phyloP scores from a whole-genome alignment of 1,140 invertebrate species.

The Saccostrea cuccullata region DNA sequence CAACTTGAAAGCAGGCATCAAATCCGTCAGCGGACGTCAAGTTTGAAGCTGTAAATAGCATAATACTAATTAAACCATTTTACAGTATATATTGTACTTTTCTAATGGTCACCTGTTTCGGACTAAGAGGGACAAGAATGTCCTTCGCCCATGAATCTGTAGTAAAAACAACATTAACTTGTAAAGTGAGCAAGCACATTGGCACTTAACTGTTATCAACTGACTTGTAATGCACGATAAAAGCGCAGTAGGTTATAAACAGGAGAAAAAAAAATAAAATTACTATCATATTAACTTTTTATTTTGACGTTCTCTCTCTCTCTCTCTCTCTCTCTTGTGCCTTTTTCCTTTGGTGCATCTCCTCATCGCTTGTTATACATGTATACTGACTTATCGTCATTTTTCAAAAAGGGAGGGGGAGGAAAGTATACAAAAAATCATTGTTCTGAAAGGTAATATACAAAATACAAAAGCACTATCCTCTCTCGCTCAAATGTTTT shows the following conservation, averaged over 20 bases:
- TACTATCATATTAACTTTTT: no score
- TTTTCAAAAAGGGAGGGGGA: no score
- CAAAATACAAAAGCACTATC: no score
- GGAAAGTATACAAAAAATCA: no score
- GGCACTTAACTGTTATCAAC: not conserved
- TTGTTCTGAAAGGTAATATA: no score
- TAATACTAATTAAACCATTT: not conserved
- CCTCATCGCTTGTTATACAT: no score
- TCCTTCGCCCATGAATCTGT: not conserved
- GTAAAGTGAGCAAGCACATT: not conserved
- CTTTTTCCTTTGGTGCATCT: no score
- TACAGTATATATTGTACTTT: not conserved
- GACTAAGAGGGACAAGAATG: not conserved
- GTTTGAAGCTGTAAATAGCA: not conserved
- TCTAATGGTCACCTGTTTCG: not conserved
- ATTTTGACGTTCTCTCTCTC: not conserved
- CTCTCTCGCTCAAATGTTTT: no score
- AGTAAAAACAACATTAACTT: constrained; percentile 23
- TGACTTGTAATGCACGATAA: constrained; percentile 5
- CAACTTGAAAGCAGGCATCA: not conserved
- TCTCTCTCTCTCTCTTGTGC: not conserved
- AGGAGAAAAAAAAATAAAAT: no score
- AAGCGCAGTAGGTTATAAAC: not conserved
- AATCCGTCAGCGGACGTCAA: not conserved
- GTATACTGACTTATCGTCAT: no score